Evolutionary conservation across 1,140 invertebrate genomes (phyloP), one percentile per base, ranked within the genome.

Genomic region (Campoletis sonorensis): DNA sequence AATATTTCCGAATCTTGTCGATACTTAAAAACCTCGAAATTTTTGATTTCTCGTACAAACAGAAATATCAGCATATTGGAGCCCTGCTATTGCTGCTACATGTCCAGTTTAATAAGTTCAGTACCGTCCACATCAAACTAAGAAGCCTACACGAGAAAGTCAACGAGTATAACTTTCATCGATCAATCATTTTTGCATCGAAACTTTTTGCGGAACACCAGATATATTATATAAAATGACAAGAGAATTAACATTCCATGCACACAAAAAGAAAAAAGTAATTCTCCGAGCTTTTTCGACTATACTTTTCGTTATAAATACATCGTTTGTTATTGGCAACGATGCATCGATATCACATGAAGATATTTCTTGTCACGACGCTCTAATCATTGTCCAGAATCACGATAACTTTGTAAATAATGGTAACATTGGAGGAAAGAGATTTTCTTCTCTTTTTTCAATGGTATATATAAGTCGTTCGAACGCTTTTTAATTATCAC

Each of bases 41-140:
- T 61, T 83, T 81, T 51, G 78, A 33, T 85, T 79, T 82, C 79
- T n/a, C 49, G 27, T 1, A 45, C 27, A 16, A 75, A 79, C 58
- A 86, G 86, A 77, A 85, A 85, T n/a, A 61, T 72, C 68, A 80
- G 80, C 79, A 71, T 85, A 77, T 86, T 88, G 64, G 78, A 82
- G 79, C 84, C 86, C 26, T 87, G 83, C 79, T 89, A 87, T 77
- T 88, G 84, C 84, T 87, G 88, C 79, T 88, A 87, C 76, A 88
- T 89, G 87, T 88, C 86, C 84, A 89, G 84, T 86, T 86, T 86
- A 84, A 85, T 86, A 85, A 87, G 88, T 84, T 86, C 86, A 89
- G 88, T 89, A 87, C 90, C 91, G 90, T 91, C 91, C 90, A 89
- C 84, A 84, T 88, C 87, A 83, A 84, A 83, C 86, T 89, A 84